Evolutionary conservation across 2,113 vertebrate species (phyloP).

Genomic region (Sinocyclocheilus anshuiensis): DNA sequence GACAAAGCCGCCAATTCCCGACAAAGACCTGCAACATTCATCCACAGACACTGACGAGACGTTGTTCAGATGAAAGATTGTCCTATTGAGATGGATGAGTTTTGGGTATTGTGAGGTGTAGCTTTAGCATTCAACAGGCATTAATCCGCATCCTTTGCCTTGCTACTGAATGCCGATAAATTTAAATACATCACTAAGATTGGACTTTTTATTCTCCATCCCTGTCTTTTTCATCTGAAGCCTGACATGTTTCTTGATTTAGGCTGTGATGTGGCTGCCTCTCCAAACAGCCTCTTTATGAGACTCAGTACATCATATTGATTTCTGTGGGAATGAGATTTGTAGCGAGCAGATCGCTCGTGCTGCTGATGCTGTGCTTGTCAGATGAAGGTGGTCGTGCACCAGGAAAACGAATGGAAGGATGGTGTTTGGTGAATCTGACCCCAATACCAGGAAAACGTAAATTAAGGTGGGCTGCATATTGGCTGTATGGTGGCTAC

Average conservation of each 20-base stretch:
- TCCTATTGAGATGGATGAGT: conserved; percentile 59
- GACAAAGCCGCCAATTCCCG: conserved; percentile 25
- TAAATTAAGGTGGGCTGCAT: not conserved
- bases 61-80: conserved; percentile 57
- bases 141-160: conserved; percentile 64
- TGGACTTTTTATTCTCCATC: conserved; percentile 33
- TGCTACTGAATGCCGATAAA: conserved; percentile 41
- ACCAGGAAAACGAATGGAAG: not conserved
- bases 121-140: conserved; percentile 60
- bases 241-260: conserved; percentile 71
- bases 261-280: conserved; percentile 67
- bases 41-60: conserved; percentile 56
- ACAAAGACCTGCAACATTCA: conserved; percentile 59
- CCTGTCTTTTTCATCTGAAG: conserved; percentile 61
- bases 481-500: not conserved
- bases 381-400: not conserved
- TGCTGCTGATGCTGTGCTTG: conserved; percentile 43
- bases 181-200: conserved; percentile 54
- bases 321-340: conserved; percentile 72
- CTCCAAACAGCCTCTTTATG: conserved; percentile 69
- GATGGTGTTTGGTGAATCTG: not conserved
- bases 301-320: conserved; percentile 66
- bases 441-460: conserved; percentile 5
- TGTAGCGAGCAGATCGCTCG: conserved; percentile 66
- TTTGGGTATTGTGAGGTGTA: conserved; percentile 55